Evolutionary conservation across 2,113 vertebrate genomes (phyloP).

Genomic region (Channa argus): DNA sequence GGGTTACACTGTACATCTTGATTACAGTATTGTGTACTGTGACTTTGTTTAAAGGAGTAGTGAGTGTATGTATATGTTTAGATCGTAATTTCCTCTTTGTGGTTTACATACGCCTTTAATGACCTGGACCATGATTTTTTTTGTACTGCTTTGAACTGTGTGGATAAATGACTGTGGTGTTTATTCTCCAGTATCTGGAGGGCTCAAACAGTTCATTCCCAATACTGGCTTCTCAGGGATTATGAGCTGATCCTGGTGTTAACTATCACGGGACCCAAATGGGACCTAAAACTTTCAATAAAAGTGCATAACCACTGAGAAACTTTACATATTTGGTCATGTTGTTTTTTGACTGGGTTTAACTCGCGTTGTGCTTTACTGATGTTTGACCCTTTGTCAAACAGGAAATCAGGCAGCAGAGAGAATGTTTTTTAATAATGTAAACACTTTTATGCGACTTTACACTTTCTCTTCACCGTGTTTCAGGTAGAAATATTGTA

Average conservation of each 20-base stretch:
- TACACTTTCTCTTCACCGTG: too few relatives aligned
- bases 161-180: slow-evolving; percentile 80
- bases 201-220: slow-evolving; percentile 76
- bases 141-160: slow-evolving; percentile 75
- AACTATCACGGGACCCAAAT: slow-evolving; percentile 83
- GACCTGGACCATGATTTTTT: slow-evolving; percentile 66
- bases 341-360: slow-evolving; percentile 39
- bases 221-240: slow-evolving; percentile 92
- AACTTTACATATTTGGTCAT: slow-evolving; percentile 42
- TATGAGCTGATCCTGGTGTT: slow-evolving; percentile 84
- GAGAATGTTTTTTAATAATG: too few relatives aligned
- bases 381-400: neutral
- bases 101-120: slow-evolving; percentile 86
- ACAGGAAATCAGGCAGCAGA: neutral
- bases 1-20: slow-evolving; percentile 90
- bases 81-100: slow-evolving; percentile 77
- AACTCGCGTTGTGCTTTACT: too few relatives aligned
- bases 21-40: slow-evolving; percentile 97
- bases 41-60: slow-evolving; percentile 68
- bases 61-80: slow-evolving; percentile 75
- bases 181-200: slow-evolving; percentile 95
- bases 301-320: slow-evolving; percentile 88
- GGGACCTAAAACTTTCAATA: slow-evolving; percentile 87
- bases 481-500: too few relatives aligned
- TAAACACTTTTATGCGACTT: too few relatives aligned